Conservation (phyloP, 2,888 invertebrate species). For the Synergus umbraculus region DNA sequence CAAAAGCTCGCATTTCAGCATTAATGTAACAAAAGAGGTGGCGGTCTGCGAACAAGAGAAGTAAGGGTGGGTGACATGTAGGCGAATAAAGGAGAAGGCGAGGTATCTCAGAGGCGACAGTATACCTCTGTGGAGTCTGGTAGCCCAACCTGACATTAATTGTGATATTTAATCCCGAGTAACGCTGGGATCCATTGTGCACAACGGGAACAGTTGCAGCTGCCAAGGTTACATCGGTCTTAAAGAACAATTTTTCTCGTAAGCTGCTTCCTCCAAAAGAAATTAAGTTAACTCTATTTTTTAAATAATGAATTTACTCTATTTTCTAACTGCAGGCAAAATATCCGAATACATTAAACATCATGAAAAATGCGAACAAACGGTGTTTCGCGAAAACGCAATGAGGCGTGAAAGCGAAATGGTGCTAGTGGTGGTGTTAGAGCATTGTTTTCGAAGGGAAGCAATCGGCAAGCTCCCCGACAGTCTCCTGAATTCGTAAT, state of each 20-base stretch:
- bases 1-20: conserved; percentile 59
- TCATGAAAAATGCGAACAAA: neutral
- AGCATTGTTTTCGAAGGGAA: conserved; percentile 46
- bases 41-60: conserved; percentile 62
- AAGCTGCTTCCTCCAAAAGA: conserved; percentile 6
- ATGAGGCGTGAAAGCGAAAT: conserved; percentile 24
- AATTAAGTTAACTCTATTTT: neutral
- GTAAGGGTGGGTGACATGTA: conserved; percentile 50
- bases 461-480: conserved; percentile 44
- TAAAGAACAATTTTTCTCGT: conserved; percentile 44
- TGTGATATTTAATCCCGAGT: conserved; percentile 72
- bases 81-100: conserved; percentile 55
- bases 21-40: conserved; percentile 56
- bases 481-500: conserved; percentile 49
- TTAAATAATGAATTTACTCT: neutral
- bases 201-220: conserved; percentile 61
- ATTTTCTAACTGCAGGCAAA: neutral
- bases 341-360: neutral
- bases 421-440: conserved; percentile 4
- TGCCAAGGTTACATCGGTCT: conserved; percentile 45
- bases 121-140: conserved; percentile 58
- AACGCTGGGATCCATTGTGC: conserved; percentile 64
- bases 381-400: neutral
- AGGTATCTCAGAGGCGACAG: conserved; percentile 64
- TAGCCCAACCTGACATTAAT: conserved; percentile 67